phyloP scores from a whole-genome alignment of 2,797 vertebrate genomes.

The Iguana delicatissima region DNA sequence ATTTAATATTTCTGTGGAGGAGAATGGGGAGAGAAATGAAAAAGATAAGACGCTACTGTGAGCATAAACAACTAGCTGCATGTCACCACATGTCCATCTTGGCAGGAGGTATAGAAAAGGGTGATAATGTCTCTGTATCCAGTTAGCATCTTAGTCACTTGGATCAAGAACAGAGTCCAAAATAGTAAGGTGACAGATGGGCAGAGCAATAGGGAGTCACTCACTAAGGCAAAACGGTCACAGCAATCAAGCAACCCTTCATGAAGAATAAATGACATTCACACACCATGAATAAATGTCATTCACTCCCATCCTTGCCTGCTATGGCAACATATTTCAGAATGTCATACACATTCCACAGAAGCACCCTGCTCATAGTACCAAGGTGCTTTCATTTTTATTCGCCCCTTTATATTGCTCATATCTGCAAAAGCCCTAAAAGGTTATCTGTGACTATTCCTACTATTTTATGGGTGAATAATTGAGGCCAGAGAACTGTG shows the following conservation, averaged over 20 bases:
- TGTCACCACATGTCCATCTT: slow-evolving; percentile 23
- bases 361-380: neutral
- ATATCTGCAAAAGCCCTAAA: neutral
- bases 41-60: slow-evolving; percentile 42
- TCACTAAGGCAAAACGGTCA: neutral
- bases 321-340: neutral
- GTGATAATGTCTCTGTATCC: neutral
- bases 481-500: neutral
- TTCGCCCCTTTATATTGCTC: neutral
- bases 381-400: neutral
- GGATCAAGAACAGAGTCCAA: slow-evolving; percentile 23
- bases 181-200: slow-evolving; percentile 31
- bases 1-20: neutral
- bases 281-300: neutral
- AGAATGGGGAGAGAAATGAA: neutral
- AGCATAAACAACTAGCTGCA: slow-evolving; percentile 6
- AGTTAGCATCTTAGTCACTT: slow-evolving; percentile 32
- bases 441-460: neutral
- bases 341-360: neutral
- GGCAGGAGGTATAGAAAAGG: slow-evolving; percentile 23
- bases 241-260: neutral
- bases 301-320: neutral
- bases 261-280: slow-evolving; percentile 10
- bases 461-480: neutral
- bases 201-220: neutral